Evolutionary conservation across 2,113 vertebrate genomes (phyloP), one percentile per base, ranked within the genome.

Genomic region (Microcebus lehilahytsara): DNA sequence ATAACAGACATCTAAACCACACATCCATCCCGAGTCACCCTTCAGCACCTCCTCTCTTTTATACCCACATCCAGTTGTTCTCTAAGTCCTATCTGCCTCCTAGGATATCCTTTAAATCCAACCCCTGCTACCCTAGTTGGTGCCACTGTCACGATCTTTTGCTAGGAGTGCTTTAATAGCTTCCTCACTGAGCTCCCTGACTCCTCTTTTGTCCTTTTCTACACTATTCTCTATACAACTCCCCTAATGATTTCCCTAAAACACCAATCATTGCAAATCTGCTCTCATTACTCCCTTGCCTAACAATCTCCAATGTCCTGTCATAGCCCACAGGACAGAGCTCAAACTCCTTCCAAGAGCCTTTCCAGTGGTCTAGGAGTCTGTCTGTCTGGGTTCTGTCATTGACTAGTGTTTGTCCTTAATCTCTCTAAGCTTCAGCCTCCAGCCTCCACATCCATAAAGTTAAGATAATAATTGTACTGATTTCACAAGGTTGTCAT

Each of bases 11-110:
- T 32, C 32, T 74, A 72, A 94, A 14, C 37, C 69, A 72, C 66
- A 84, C 37, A 64, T 32, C 72, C 86, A 77, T 66, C 12, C 32
- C 6, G 97, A 96, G 74, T 90, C 96, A 93, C 62, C 72, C 34
- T 84, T 84, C 51, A 25, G 23, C 0, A 0, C 75, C 88, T 93
- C 62, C 84, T 53, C 74, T 89, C n/a, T 42, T 75, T 51, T 80
- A 66, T 17, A 53, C 34, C n/a, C 81, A 94, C n/a, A 94, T 5
- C 14, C 8, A 11, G 6, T 58, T 62, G 64, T 10, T 80, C 64
- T n/a, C 74, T 56, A 42, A 80, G 77, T 60, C 91, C 86, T 87
- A 11, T 46, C 71, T 60, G 2, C 34, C 16, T 89, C 64, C 72
- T 40, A 22, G 51, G 27, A 91, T 93, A 71, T 34, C 34, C 51